Percentiles rank a stretch among this genome's conserved stretches.
Evolutionary conservation across 2,888 invertebrate genomes (phyloP).

Genomic region (Gortyna flavago): DNA sequence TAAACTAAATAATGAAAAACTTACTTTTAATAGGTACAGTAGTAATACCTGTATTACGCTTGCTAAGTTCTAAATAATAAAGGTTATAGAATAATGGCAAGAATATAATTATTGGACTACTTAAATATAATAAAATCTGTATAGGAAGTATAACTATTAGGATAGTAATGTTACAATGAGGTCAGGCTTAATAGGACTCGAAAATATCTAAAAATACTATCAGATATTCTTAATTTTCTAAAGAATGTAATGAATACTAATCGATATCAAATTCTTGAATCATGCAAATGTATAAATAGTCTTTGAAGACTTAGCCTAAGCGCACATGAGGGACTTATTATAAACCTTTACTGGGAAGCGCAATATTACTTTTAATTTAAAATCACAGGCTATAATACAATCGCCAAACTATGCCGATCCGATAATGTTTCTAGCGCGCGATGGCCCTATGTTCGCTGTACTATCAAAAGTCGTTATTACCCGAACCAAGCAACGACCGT

Average conservation of each 20-base stretch:
- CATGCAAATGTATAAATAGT: conserved; percentile 40
- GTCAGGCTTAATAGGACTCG: conserved; percentile 14
- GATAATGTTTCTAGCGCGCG: background rate
- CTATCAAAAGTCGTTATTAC: conserved; percentile 31
- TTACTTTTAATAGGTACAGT: conserved; percentile 31
- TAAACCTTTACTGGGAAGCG: background rate
- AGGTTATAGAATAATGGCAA: conserved; percentile 41
- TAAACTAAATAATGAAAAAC: conserved; percentile 22
- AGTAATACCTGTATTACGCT: conserved; percentile 57
- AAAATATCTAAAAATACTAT: conserved; percentile 28
- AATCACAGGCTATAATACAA: background rate
- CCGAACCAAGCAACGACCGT: conserved; percentile 5
- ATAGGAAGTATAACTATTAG: conserved; percentile 13
- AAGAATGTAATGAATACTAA: conserved; percentile 26
- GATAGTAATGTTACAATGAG: conserved; percentile 29
- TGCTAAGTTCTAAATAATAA: conserved; percentile 29
- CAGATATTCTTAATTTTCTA: conserved; percentile 15
- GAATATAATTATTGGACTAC: conserved; percentile 48
- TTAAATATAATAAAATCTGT: conserved; percentile 49
- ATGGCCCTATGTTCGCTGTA: background rate
- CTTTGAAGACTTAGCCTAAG: background rate
- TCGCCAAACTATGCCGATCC: background rate
- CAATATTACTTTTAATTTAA: background rate
- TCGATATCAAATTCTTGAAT: conserved; percentile 3
- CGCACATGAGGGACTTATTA: too few relatives aligned